Base-by-base conservation (phyloP, 2,113 vertebrate genomes). In the Amia ocellicauda region DNA sequence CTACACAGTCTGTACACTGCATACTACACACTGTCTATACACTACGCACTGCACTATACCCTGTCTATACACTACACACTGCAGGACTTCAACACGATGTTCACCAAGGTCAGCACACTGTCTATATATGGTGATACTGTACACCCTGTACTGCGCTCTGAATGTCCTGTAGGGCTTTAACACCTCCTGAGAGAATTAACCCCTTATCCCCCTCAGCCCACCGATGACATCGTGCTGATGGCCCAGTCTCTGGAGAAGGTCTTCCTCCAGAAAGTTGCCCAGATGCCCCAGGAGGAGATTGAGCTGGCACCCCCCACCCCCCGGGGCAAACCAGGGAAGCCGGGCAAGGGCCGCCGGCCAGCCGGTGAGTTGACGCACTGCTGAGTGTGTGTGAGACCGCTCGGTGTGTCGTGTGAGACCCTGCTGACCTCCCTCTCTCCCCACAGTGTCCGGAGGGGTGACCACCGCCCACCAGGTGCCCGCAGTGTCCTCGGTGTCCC, bases 31-130 rank as follows among this genome's bases (percentile, higher is more conserved):
- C n/a, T n/a, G n/a, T n/a, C n/a, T n/a, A n/a, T n/a, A n/a, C n/a
- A n/a, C n/a, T n/a, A n/a, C n/a, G n/a, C n/a, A n/a, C n/a, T n/a
- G n/a, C n/a, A n/a, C n/a, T n/a, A n/a, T n/a, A n/a, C n/a, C n/a
- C n/a, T n/a, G n/a, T n/a, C n/a, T n/a, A n/a, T n/a, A n/a, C n/a
- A n/a, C n/a, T n/a, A n/a, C n/a, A n/a, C 51, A 2, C 23, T 98
- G 87, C 93, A 97, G 73, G 95, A 98, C 80, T 98, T 98, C 78
- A 98, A 96, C 83, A 96, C 95, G 67, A 98, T 97, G 94, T 98
- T 98, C 76, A 98, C 94, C 71, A 98, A 98, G n/a, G n/a, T n/a
- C n/a, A n/a, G n/a, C n/a, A n/a, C n/a, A n/a, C n/a, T n/a, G n/a
- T n/a, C n/a, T n/a, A n/a, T n/a, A n/a, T n/a, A n/a, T n/a, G n/a